Conservation (phyloP, 2,888 invertebrate genomes). For the Troides aeacus region DNA sequence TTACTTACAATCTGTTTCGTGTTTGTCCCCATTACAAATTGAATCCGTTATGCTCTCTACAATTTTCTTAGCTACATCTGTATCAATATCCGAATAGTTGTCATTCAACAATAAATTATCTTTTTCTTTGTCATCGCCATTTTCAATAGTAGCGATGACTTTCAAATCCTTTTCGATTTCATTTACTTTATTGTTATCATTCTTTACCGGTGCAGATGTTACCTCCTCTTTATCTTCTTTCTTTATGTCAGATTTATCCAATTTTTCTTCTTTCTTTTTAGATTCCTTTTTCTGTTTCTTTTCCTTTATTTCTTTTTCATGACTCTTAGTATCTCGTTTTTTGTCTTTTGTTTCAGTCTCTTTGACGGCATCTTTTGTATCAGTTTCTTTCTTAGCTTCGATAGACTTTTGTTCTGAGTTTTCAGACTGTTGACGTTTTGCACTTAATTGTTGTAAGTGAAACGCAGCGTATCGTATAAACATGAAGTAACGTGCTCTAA, state of each 20-base stretch:
- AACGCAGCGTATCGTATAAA: constrained; percentile 98
- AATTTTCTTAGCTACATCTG: constrained; percentile 94
- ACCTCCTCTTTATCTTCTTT: constrained; percentile 40
- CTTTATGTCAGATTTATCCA: constrained; percentile 49
- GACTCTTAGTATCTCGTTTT: constrained; percentile 47
- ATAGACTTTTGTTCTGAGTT: constrained; percentile 63
- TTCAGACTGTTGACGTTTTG: constrained; percentile 82
- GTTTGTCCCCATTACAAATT: constrained; percentile 86
- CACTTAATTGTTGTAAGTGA: constrained; percentile 93
- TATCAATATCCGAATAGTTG: constrained; percentile 81
- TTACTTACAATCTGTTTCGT: constrained; percentile 81
- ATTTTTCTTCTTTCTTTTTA: constrained; percentile 51
- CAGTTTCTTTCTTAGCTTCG: constrained; percentile 63
- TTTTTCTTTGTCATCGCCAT: constrained; percentile 50
- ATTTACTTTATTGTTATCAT: constrained; percentile 46
- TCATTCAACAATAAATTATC: constrained; percentile 67
- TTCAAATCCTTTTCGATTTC: constrained; percentile 34
- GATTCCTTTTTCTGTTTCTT: constrained; percentile 62
- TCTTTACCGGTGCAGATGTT: constrained; percentile 18
- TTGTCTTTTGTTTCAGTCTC: constrained; percentile 52
- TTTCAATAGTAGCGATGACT: constrained; percentile 25
- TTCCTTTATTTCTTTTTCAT: constrained; percentile 54
- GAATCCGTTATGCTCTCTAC: constrained; percentile 93
- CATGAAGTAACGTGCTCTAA: constrained; percentile 91
- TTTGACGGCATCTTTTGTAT: constrained; percentile 51